Evolutionary conservation across 2,888 invertebrate genomes (phyloP).

Genomic region (Mamestra brassicae): DNA sequence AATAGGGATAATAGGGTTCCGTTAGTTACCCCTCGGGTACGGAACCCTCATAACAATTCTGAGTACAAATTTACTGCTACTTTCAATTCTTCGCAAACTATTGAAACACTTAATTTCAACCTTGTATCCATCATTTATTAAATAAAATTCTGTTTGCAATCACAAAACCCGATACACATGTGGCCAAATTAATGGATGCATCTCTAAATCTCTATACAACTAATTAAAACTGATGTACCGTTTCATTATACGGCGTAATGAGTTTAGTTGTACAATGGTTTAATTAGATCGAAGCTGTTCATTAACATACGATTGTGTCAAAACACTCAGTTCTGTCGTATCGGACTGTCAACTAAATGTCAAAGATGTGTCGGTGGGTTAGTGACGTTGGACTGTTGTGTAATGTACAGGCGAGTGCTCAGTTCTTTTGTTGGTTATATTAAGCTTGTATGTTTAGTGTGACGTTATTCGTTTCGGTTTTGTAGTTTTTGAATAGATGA

Average conservation of each 20-base stretch:
- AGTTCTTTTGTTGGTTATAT: slow-evolving; percentile 34
- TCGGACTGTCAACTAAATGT: slow-evolving; percentile 84
- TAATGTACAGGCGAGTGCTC: slow-evolving; percentile 70
- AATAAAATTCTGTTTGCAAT: slow-evolving; percentile 38
- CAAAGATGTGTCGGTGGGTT: slow-evolving; percentile 79
- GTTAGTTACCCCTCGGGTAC: too few species aligned
- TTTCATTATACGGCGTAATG: slow-evolving; percentile 78
- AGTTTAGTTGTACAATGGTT: slow-evolving; percentile 83
- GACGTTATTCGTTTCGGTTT: not conserved
- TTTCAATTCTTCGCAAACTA: slow-evolving; percentile 5
- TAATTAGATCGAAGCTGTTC: slow-evolving; percentile 83
- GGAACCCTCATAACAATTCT: not conserved
- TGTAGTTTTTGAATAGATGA: too few species aligned
- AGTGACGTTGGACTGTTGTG: slow-evolving; percentile 69
- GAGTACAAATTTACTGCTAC: not conserved
- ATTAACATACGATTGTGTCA: slow-evolving; percentile 86
- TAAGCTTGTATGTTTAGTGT: not conserved
- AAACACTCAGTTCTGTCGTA: slow-evolving; percentile 79
- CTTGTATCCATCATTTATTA: slow-evolving; percentile 28
- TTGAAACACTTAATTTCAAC: slow-evolving; percentile 24
- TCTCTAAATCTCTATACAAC: slow-evolving; percentile 40
- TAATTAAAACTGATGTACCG: slow-evolving; percentile 68
- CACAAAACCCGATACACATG: slow-evolving; percentile 48
- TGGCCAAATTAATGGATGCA: slow-evolving; percentile 53
- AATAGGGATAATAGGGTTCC: too few species aligned